Conservation (phyloP, 1,140 invertebrate species). For the Diabrotica undecimpunctata region DNA sequence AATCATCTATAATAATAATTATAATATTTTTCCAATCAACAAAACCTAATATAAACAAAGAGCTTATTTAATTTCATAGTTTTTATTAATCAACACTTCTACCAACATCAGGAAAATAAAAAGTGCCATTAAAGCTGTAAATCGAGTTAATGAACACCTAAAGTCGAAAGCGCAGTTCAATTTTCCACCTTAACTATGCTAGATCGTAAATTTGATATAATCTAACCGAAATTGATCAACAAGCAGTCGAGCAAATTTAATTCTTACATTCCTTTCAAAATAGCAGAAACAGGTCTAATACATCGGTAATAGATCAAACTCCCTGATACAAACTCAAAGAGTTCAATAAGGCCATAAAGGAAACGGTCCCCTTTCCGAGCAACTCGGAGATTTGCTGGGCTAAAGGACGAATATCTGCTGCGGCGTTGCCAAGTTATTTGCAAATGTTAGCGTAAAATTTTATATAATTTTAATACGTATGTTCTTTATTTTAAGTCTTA, state of each 20-base stretch:
- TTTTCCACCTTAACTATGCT: too few relatives aligned
- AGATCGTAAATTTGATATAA: background rate
- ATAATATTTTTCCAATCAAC: too few relatives aligned
- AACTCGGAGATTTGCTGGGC: background rate
- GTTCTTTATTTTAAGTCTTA: too few relatives aligned
- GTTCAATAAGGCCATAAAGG: constrained; percentile 2
- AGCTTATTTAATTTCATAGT: too few relatives aligned
- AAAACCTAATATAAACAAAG: too few relatives aligned
- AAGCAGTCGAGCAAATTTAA: background rate
- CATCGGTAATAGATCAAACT: background rate
- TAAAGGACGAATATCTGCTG: background rate
- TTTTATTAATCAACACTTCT: too few relatives aligned
- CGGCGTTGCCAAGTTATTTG: background rate
- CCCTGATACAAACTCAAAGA: background rate
- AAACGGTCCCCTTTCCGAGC: constrained; percentile 1
- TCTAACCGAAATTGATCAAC: background rate
- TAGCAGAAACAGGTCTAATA: background rate
- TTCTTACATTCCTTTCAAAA: background rate
- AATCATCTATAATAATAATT: too few relatives aligned
- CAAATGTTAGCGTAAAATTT: background rate
- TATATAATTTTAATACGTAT: too few relatives aligned
- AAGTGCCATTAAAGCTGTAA: too few relatives aligned
- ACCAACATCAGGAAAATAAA: too few relatives aligned
- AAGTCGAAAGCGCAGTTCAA: too few relatives aligned
- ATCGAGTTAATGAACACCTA: too few relatives aligned